phyloP scores from a whole-genome alignment of 1,140 invertebrate genomes.

The Heliconius melpomene region DNA sequence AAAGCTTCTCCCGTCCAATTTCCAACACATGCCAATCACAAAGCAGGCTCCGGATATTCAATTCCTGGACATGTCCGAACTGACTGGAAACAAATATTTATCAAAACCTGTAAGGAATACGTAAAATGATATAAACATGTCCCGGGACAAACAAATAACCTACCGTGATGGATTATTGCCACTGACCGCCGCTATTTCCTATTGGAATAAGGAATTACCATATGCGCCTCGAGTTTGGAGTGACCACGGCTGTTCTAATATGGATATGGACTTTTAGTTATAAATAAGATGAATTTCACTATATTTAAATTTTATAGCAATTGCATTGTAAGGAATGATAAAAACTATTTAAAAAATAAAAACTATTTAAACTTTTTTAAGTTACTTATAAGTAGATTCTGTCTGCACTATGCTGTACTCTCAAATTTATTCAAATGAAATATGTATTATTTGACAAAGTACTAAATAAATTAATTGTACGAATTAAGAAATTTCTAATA shows the following conservation, averaged over 20 bases:
- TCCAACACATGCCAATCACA: constrained; percentile 66
- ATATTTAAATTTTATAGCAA: neutral
- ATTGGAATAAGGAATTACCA: constrained; percentile 80
- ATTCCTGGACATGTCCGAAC: constrained; percentile 74
- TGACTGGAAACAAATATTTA: constrained; percentile 78
- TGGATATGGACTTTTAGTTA: constrained; percentile 52
- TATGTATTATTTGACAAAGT: too few species aligned
- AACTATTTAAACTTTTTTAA: too few species aligned
- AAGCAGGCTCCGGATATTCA: constrained; percentile 74
- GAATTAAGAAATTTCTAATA: too few species aligned
- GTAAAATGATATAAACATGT: constrained; percentile 78
- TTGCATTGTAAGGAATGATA: too few species aligned
- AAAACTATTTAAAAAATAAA: too few species aligned
- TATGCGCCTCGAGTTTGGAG: constrained; percentile 67
- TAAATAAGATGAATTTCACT: constrained; percentile 17
- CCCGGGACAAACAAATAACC: constrained; percentile 68
- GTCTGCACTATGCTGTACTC: too few species aligned
- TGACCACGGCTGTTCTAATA: constrained; percentile 37
- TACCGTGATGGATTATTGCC: constrained; percentile 79
- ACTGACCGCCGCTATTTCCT: constrained; percentile 79
- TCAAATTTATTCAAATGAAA: too few species aligned
- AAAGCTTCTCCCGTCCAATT: constrained; percentile 34
- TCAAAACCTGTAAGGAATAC: constrained; percentile 80
- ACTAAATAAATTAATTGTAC: too few species aligned
- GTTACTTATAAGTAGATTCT: too few species aligned